Base-by-base conservation (phyloP, 1,140 invertebrate species). In the Trypoxylus dichotomus region DNA sequence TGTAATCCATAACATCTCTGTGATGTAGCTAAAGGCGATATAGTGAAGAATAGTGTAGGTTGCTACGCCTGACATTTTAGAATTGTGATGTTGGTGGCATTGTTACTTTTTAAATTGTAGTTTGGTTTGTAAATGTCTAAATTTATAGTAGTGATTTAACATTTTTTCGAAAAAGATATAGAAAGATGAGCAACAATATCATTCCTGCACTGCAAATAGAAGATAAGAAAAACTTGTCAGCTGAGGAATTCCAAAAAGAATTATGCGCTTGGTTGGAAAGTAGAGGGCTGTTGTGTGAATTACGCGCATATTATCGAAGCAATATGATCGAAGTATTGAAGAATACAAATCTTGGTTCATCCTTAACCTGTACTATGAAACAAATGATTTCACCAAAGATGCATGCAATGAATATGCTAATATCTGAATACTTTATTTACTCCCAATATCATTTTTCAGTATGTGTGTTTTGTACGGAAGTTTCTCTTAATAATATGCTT, bases 391-490 rank as follows among this genome's bases (percentile, higher is more conserved):
- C 89, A 24, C 85, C 87, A 1, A 85, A 85, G 76, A 85, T 86
- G 73, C 89, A 91, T 85, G 89, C 89, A 11, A 79, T 90, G 19
- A 90, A 90, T 83, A 86, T 90, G 24, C 81, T 91, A 25, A 85
- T 91, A 68, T 87, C 86, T 32, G 90, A 91, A 82, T 90, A 89
- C 85, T 84, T 91, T 19, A 76, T 90, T 7, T 82, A 85, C 78
- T 79, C 89, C 85, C 84, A 89, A n/a, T 90, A 89, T 78, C 87
- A 86, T 76, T 90, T 90, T 79, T 86, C 87, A n/a, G 82, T 90
- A 7, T 90, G 89, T 19, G 86, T 91, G 32, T 90, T 90, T 83
- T 84, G 87, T 77, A 88, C 88, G 15, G 90, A 91, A 83, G 88
- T 90, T 76, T 88, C 89, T 3, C 80, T 89, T 63, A 77, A 82